Percentiles rank a stretch among this genome's conserved stretches.
These are phyloP conservation scores for Poeciliopsis turneri DNA, from an alignment of 2,797 vertebrate species.

Conservation along the genomic window DNA sequence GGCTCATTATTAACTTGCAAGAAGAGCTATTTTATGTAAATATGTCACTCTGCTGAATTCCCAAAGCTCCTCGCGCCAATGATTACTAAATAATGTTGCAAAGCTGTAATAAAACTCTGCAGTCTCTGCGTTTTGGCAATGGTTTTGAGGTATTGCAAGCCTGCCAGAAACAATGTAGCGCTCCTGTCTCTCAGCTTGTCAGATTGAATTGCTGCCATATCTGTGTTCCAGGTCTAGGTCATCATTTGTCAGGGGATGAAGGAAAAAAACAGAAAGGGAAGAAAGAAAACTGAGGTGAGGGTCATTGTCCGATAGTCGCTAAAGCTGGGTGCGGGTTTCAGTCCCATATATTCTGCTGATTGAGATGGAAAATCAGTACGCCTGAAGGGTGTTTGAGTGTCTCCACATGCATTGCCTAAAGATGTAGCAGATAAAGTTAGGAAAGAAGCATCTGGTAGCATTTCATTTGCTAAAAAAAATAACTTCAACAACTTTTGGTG, in stretches of 20 bases:
- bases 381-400: neutral
- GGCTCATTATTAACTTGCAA: neutral
- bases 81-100: constrained; percentile 11
- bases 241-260: constrained; percentile 51
- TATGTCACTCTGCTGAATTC: neutral
- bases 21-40: neutral
- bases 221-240: constrained; percentile 63
- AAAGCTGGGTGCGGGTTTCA: constrained; percentile 59
- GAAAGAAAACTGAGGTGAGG: constrained; percentile 51
- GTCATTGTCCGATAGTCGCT: constrained; percentile 62
- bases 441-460: neutral
- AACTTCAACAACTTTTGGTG: neutral
- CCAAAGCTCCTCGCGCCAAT: neutral
- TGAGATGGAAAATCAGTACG: constrained; percentile 65
- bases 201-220: constrained; percentile 53
- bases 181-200: constrained; percentile 48
- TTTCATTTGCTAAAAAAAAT: neutral
- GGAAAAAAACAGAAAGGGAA: constrained; percentile 38
- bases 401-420: neutral
- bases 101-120: constrained; percentile 11
- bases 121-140: constrained; percentile 31
- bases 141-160: constrained; percentile 17
- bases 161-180: constrained; percentile 45
- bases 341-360: constrained; percentile 53
- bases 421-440: neutral